Base-by-base conservation (phyloP, 1,140 invertebrate species). In the Tribolium madens region DNA sequence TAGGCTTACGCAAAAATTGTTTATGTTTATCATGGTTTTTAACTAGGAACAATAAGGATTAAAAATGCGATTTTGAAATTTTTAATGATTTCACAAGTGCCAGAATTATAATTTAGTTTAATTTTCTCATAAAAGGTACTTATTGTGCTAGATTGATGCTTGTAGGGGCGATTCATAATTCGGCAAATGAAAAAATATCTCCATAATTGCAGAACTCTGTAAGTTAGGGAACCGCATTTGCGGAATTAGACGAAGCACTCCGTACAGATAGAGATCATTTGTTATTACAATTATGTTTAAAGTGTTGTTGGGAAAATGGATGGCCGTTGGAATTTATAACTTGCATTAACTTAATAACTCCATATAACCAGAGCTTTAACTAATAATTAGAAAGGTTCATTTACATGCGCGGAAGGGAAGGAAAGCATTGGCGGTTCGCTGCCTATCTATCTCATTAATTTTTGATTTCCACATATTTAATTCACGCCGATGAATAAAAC, bases 371-470 rank as follows among this genome's bases (percentile, higher is more conserved):
- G 15, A 9, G 52, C 52, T 57, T 57, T 57, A 57, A 57, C 17
- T 57, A 57, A 57, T 57, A 57, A 57, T 57, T 57, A 57, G 52
- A 57, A 57, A 57, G 52, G 52, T 57, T 57, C 52, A 57, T 57
- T 57, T 57, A 57, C 15, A 26, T 57, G 52, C 4, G 52, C 52
- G 52, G 52, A 57, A 26, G 52, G 17, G 18, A n/a, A n/a, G n/a
- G n/a, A 57, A 57, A 18, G 52, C 52, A 57, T 18, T 7, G 52
- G 14, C 6, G 52, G 14, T 21, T 17, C 13, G 14, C 6, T 17
- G 17, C 52, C 52, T 12, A 57, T 17, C 17, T 4, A 12, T 57
- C 15, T 17, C 52, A 57, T 57, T 57, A 57, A 57, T 57, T 57
- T 57, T 57, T 57, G 10, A 57, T 9, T n/a, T 10, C 13, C 13